Conservation (phyloP, 2,113 vertebrate genomes). For the Paradoxurus hermaphroditus region DNA sequence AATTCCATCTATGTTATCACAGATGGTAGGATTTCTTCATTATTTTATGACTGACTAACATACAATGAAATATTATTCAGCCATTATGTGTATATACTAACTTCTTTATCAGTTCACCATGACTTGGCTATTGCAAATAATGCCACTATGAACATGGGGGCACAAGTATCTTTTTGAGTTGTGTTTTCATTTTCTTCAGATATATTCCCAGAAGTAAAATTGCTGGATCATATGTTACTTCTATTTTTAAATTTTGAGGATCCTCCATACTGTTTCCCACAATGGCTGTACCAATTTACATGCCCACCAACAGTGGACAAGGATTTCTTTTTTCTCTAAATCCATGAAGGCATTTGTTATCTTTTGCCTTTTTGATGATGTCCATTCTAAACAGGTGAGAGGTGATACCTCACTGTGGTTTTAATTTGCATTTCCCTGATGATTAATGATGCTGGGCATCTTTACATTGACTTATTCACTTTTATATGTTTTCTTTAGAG, state of each 20-base stretch:
- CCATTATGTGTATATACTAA: neutral
- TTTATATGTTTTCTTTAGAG: neutral
- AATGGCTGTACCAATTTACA: neutral
- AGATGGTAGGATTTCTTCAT: neutral
- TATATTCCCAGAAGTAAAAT: neutral
- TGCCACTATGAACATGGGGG: neutral
- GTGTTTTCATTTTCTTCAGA: neutral
- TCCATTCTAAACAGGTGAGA: neutral
- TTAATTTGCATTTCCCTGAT: neutral
- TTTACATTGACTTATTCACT: neutral
- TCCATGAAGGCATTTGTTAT: neutral
- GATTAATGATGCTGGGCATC: neutral
- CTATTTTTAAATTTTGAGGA: neutral
- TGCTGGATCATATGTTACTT: neutral
- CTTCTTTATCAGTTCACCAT: neutral
- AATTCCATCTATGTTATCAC: neutral
- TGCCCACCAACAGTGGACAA: neutral
- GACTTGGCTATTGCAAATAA: neutral
- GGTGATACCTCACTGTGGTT: neutral
- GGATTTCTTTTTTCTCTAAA: neutral
- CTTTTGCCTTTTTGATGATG: neutral
- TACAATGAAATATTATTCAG: neutral
- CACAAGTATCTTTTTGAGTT: neutral
- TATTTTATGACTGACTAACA: neutral
- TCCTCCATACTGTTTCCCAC: neutral